Evolutionary conservation across 1,140 invertebrate species (phyloP).

Genomic region (Pollicipes pollicipes): DNA sequence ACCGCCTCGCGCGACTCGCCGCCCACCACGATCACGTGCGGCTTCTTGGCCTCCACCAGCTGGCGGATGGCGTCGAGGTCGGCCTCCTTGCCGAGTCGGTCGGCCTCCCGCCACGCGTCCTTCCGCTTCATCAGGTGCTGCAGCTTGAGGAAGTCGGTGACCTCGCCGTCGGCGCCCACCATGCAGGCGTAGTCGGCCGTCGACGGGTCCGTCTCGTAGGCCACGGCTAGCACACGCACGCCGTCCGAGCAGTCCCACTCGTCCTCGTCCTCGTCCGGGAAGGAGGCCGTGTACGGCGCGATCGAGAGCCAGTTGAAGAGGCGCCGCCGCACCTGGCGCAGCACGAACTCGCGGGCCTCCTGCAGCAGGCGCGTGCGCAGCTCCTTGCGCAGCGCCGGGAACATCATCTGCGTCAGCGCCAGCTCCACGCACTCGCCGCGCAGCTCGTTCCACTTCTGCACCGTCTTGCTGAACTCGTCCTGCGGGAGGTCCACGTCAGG

Average conservation of each 20-base stretch:
- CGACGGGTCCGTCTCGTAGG: slow-evolving; percentile 67
- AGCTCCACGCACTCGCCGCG: slow-evolving; percentile 70
- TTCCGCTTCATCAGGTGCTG: slow-evolving; percentile 66
- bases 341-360: slow-evolving; percentile 78
- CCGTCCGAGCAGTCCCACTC: slow-evolving; percentile 76
- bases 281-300: slow-evolving; percentile 61
- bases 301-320: slow-evolving; percentile 83
- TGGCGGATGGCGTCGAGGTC: slow-evolving; percentile 63
- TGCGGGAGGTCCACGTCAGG: too few species aligned
- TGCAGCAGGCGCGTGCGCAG: slow-evolving; percentile 54
- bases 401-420: slow-evolving; percentile 69
- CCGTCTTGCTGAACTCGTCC: slow-evolving; percentile 90
- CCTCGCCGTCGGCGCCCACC: slow-evolving; percentile 72
- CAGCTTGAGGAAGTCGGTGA: slow-evolving; percentile 71
- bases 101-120: slow-evolving; percentile 49
- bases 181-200: slow-evolving; percentile 77
- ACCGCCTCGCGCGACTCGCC: slow-evolving; percentile 76
- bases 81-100: slow-evolving; percentile 54
- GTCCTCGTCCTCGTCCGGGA: slow-evolving; percentile 54
- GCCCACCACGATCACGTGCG: slow-evolving; percentile 78
- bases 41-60: slow-evolving; percentile 78
- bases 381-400: slow-evolving; percentile 78
- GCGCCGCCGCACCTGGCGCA: slow-evolving; percentile 62
- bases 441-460: slow-evolving; percentile 89
- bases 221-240: slow-evolving; percentile 65